Conservation (phyloP, 2,113 vertebrate genomes). For the Petroica traversi region DNA sequence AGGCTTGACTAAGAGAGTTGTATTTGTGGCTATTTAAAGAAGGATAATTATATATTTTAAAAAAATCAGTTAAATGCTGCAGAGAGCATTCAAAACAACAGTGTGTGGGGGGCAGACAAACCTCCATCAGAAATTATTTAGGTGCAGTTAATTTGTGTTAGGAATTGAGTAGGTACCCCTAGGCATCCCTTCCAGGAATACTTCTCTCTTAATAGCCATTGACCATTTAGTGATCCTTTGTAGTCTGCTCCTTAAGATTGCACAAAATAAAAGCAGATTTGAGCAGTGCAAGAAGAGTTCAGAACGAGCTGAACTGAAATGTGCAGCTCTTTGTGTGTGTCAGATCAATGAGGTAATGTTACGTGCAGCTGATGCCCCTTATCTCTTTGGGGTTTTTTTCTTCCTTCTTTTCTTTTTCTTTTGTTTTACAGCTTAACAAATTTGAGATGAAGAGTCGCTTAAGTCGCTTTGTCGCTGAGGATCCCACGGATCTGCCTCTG, state of each 20-base stretch:
- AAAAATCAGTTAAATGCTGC: neutral
- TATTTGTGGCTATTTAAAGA: neutral
- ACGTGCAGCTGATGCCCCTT: neutral
- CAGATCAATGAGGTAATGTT: neutral
- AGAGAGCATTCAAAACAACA: neutral
- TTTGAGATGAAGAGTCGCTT: conserved; percentile 82
- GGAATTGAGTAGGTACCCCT: neutral
- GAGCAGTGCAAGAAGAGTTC: neutral
- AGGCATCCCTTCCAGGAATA: neutral
- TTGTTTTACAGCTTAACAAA: conserved; percentile 53
- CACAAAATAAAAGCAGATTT: neutral
- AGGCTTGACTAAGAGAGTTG: neutral
- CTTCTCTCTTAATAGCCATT: neutral
- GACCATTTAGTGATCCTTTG: neutral
- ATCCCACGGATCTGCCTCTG: conserved; percentile 82
- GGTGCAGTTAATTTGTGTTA: neutral
- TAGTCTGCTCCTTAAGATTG: neutral
- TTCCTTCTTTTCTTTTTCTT: neutral
- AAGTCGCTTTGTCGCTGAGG: conserved; percentile 82
- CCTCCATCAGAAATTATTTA: neutral
- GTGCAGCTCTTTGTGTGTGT: neutral
- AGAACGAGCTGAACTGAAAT: neutral
- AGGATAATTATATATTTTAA: neutral
- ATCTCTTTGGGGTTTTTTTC: neutral
- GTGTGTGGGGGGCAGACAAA: neutral